Conservation (phyloP, 2,888 invertebrate genomes). For the Thelaira solivaga region DNA sequence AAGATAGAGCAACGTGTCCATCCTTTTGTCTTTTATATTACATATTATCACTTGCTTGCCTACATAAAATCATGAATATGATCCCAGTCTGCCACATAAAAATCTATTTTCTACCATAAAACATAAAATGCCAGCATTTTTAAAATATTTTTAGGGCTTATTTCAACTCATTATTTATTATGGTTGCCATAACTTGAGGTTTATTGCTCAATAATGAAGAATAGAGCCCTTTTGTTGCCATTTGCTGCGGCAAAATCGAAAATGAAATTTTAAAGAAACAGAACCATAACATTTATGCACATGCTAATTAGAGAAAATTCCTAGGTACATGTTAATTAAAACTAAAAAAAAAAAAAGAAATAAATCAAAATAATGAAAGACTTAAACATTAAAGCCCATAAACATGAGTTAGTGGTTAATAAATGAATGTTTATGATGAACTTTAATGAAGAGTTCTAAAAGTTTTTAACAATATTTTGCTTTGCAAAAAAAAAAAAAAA, state of each 20-base stretch:
- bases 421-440: background rate
- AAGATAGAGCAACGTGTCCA: too few species aligned
- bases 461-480: too few species aligned
- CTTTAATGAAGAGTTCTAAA: too few species aligned
- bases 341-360: too few species aligned
- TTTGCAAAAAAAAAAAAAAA: too few species aligned
- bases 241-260: background rate
- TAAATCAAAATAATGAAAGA: background rate
- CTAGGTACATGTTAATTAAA: constrained; percentile 28
- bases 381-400: too few species aligned
- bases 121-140: background rate
- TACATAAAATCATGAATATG: too few species aligned
- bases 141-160: background rate
- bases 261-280: constrained; percentile 2
- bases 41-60: too few species aligned
- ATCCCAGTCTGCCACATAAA: too few species aligned
- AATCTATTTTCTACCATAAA: too few species aligned
- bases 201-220: constrained; percentile 41
- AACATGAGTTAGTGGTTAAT: background rate
- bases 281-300: constrained; percentile 3
- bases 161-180: constrained; percentile 40
- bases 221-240: background rate
- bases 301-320: constrained; percentile 52
- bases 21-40: too few species aligned
- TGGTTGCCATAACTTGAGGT: constrained; percentile 33